Evolutionary conservation across 2,888 invertebrate genomes (phyloP).

Genomic region (Sylvicola cinctus): DNA sequence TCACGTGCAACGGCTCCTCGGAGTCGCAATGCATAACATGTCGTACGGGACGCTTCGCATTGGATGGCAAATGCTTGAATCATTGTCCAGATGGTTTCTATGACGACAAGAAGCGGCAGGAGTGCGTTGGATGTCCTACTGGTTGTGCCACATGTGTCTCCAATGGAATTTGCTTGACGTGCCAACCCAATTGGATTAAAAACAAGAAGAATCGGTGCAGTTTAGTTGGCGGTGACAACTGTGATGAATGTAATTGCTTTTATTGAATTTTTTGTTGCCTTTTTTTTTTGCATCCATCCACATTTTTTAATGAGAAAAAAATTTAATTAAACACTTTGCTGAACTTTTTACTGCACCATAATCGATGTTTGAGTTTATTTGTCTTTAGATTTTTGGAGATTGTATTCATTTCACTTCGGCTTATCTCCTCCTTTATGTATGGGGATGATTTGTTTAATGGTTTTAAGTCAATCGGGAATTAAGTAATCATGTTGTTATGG

Average conservation of each 20-base stretch:
- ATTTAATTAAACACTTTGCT: too few relatives aligned
- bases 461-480: too few relatives aligned
- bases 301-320: not conserved
- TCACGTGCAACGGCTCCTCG: slow-evolving; percentile 58
- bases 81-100: slow-evolving; percentile 55
- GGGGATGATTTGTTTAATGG: too few relatives aligned
- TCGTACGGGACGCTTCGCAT: slow-evolving; percentile 45
- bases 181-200: slow-evolving; percentile 51
- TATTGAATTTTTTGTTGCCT: not conserved
- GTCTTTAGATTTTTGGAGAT: too few relatives aligned
- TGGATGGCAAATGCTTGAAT: slow-evolving; percentile 48
- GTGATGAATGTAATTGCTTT: slow-evolving; percentile 38
- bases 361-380: too few relatives aligned
- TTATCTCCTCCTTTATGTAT: too few relatives aligned
- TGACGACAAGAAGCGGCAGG: slow-evolving; percentile 55
- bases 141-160: slow-evolving; percentile 58
- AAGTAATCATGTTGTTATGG: too few relatives aligned
- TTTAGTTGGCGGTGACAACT: slow-evolving; percentile 45
- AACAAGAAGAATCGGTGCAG: slow-evolving; percentile 58
- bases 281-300: not conserved
- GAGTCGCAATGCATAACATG: slow-evolving; percentile 67
- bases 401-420: too few relatives aligned
- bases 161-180: slow-evolving; percentile 49
- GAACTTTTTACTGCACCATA: too few relatives aligned
- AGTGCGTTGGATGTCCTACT: slow-evolving; percentile 55